These are phyloP conservation scores for Malacoraja senta DNA, from an alignment of 2,797 vertebrate species.

Conservation along the genomic window DNA sequence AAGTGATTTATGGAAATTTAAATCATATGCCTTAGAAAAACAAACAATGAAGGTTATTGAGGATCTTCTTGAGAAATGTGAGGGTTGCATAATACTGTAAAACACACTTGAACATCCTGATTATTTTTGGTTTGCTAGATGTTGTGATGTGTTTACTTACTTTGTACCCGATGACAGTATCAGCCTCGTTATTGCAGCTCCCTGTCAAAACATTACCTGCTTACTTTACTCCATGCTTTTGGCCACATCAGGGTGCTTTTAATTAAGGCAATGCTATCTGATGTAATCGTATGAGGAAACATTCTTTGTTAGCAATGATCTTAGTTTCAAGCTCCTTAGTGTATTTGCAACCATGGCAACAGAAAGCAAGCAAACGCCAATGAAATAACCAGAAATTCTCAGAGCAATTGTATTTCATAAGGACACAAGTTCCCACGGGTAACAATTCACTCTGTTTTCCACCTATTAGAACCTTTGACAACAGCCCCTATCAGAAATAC, in stretches of 20 bases:
- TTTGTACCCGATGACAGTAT: constrained; percentile 3
- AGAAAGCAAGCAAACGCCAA: constrained; percentile 72
- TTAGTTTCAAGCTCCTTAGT: constrained; percentile 69
- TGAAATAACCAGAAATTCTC: constrained; percentile 75
- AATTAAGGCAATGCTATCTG: constrained; percentile 72
- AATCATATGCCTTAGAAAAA: constrained; percentile 49
- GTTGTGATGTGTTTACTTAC: constrained; percentile 33
- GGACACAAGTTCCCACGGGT: constrained; percentile 51
- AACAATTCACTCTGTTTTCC: neutral
- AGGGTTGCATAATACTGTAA: constrained; percentile 8
- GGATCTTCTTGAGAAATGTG: constrained; percentile 34
- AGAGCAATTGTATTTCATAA: constrained; percentile 73
- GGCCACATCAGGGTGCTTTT: constrained; percentile 61
- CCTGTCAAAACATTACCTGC: constrained; percentile 34
- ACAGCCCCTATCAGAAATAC: constrained; percentile 19
- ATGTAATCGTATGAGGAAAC: constrained; percentile 76
- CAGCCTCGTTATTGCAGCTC: neutral
- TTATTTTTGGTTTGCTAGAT: constrained; percentile 34
- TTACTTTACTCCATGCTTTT: constrained; percentile 51
- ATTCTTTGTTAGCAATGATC: constrained; percentile 72
- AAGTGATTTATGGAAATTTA: constrained; percentile 69
- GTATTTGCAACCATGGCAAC: constrained; percentile 75
- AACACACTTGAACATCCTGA: constrained; percentile 18
- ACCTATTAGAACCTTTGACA: constrained; percentile 27
- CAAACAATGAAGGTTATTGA: constrained; percentile 43